Conservation (phyloP, 2,113 vertebrate species). For the Malurus alboscapulatus region DNA sequence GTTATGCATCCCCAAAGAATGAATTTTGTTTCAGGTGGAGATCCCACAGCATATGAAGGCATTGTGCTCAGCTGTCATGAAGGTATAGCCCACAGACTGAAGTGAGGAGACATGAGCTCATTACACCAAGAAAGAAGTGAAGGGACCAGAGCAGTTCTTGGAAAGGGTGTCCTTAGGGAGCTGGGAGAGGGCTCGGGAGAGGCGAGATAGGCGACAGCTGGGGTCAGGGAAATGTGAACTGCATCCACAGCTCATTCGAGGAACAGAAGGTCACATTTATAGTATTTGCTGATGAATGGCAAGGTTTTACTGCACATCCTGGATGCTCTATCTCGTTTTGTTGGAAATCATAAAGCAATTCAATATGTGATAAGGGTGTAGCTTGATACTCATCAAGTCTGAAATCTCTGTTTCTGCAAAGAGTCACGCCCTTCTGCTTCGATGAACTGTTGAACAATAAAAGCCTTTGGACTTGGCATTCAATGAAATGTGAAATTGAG, state of each 20-base stretch:
- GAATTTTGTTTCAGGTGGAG: neutral
- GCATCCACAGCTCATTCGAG: constrained; percentile 6
- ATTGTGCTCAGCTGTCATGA: neutral
- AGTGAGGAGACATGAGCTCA: neutral
- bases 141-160: neutral
- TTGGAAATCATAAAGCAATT: constrained; percentile 33
- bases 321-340: neutral
- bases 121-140: neutral
- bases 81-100: neutral
- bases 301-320: neutral
- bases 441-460: constrained; percentile 3
- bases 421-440: constrained; percentile 12
- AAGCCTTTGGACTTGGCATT: constrained; percentile 42
- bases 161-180: neutral
- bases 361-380: neutral
- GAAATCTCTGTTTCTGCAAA: constrained; percentile 22
- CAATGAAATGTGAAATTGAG: neutral
- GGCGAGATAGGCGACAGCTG: fast-evolving
- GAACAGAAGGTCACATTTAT: constrained; percentile 25
- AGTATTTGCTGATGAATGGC: neutral
- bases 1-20: neutral
- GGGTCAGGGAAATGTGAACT: neutral
- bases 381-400: neutral
- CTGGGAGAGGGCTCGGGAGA: neutral
- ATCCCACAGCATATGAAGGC: neutral